Evolutionary conservation across 1,140 invertebrate species (phyloP).

Genomic region (Calliphora vicina): DNA sequence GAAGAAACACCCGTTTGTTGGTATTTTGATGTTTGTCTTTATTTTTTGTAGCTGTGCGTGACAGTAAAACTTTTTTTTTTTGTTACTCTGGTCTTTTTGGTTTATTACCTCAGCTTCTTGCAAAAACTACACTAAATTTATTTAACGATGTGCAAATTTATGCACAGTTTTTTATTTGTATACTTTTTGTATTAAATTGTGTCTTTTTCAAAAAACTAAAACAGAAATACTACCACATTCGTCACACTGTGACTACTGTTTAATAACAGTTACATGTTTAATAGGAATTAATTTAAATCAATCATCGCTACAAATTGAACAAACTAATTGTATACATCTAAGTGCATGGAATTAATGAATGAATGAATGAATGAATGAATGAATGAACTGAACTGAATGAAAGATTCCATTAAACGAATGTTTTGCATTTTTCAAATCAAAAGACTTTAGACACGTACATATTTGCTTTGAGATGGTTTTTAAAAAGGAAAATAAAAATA

Average conservation of each 20-base stretch:
- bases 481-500: too few relatives aligned
- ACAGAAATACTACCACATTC: too few relatives aligned
- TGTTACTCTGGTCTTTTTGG: background rate
- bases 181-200: too few relatives aligned
- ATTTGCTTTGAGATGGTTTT: background rate
- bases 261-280: background rate
- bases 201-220: background rate
- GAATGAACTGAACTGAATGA: too few relatives aligned
- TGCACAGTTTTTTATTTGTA: background rate
- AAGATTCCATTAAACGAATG: background rate
- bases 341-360: too few relatives aligned
- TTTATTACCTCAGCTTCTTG: too few relatives aligned
- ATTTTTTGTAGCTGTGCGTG: background rate
- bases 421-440: background rate
- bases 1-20: background rate
- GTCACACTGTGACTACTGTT: background rate
- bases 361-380: too few relatives aligned
- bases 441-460: background rate
- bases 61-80: background rate
- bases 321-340: background rate
- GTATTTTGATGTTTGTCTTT: background rate
- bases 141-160: slow-evolving; percentile 15
- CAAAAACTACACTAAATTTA: background rate
- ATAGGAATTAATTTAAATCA: background rate
- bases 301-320: background rate